A percentile compares a stretch with the other conserved stretches of the same genome.
phyloP scores from a whole-genome alignment of 2,113 vertebrate species.

The Sigmodon hispidus region DNA sequence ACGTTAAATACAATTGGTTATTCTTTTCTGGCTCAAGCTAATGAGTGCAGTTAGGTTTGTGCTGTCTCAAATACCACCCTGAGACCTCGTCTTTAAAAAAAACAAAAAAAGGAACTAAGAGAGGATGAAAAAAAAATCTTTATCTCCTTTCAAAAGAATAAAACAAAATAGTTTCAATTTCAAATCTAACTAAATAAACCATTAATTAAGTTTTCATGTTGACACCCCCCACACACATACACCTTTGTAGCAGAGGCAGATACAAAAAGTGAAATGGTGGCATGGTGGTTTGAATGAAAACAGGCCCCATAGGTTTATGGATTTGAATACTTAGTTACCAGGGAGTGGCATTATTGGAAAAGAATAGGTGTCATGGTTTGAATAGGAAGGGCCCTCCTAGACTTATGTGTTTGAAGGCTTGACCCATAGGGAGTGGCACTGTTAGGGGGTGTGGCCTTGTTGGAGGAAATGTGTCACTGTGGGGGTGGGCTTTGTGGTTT shows the following conservation, averaged over 20 bases:
- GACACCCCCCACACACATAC: neutral
- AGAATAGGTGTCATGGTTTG: too few species aligned
- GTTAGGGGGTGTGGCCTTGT: neutral
- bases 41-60: neutral
- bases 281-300: neutral
- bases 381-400: too few species aligned
- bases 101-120: too few species aligned
- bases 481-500: neutral
- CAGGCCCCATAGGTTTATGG: neutral
- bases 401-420: too few species aligned
- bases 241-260: neutral
- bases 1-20: neutral
- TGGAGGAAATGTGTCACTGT: neutral
- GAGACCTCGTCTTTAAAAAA: too few species aligned
- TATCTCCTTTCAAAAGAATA: too few species aligned
- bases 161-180: neutral
- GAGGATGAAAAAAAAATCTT: too few species aligned
- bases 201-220: neutral
- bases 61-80: neutral
- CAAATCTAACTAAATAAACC: neutral
- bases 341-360: neutral
- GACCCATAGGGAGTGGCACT: too few species aligned
- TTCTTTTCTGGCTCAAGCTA: neutral
- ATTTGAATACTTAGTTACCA: neutral
- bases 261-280: neutral